phyloP scores from a whole-genome alignment of 2,888 invertebrate genomes.

The Myopa tessellatipennis region DNA sequence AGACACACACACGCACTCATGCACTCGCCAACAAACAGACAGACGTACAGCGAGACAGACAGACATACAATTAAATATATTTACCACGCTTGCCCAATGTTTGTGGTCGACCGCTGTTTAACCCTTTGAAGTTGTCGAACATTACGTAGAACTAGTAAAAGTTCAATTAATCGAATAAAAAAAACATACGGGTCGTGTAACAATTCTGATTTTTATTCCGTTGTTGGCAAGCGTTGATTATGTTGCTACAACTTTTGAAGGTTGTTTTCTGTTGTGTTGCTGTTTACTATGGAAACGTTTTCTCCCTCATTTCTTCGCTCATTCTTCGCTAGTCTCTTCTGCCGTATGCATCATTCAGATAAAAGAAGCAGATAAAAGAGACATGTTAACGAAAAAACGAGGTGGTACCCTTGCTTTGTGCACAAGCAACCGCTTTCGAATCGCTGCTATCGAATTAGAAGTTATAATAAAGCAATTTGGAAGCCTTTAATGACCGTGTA shows the following conservation, averaged over 20 bases:
- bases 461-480: no score
- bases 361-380: no score
- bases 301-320: no score
- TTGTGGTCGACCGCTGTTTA: neutral
- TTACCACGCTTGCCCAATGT: neutral
- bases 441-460: no score
- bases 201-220: neutral
- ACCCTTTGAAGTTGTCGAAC: conserved; percentile 10
- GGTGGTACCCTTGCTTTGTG: no score
- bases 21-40: neutral
- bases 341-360: no score
- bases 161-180: neutral
- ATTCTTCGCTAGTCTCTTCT: no score
- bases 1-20: neutral
- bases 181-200: neutral
- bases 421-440: no score
- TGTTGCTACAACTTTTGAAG: neutral
- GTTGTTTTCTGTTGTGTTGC: no score
- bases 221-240: neutral
- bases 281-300: no score
- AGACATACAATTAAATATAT: neutral
- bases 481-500: no score
- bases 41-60: neutral
- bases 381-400: no score
- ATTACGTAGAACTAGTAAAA: conserved; percentile 12